Conservation (phyloP, 1,140 invertebrate species). For the Lethrus apterus region DNA sequence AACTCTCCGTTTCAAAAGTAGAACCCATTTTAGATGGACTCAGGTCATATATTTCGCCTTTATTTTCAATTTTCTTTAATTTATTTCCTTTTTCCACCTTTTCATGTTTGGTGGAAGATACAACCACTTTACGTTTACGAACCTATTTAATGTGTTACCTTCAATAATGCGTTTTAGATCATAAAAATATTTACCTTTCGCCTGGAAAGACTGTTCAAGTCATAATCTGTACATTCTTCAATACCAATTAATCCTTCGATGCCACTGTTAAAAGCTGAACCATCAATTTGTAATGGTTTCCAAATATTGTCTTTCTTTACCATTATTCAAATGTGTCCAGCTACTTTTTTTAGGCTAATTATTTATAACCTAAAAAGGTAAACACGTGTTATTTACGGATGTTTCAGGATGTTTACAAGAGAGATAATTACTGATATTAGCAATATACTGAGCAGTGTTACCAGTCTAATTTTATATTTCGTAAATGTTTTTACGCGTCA, state of each 20-base stretch:
- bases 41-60: not conserved
- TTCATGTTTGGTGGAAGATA: not conserved
- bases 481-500: too few relatives aligned
- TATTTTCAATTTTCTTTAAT: not conserved
- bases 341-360: too few relatives aligned
- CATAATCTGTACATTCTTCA: constrained; percentile 55
- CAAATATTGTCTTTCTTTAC: too few relatives aligned
- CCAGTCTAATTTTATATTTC: too few relatives aligned
- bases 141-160: too few relatives aligned
- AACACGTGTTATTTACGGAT: too few relatives aligned
- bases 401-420: too few relatives aligned
- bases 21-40: not conserved
- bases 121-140: not conserved
- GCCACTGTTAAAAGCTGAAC: constrained; percentile 40
- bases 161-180: too few relatives aligned
- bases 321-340: too few relatives aligned
- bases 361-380: too few relatives aligned
- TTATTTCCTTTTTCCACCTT: not conserved
- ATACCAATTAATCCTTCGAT: constrained; percentile 52
- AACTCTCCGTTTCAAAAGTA: constrained; percentile 25
- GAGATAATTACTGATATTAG: too few relatives aligned
- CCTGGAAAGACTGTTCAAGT: constrained; percentile 39
- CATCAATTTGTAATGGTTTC: constrained; percentile 51
- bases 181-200: not conserved
- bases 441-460: too few relatives aligned